These are phyloP conservation scores for Operophtera brumata DNA, from an alignment of 2,888 invertebrate species.

Conservation along the genomic window DNA sequence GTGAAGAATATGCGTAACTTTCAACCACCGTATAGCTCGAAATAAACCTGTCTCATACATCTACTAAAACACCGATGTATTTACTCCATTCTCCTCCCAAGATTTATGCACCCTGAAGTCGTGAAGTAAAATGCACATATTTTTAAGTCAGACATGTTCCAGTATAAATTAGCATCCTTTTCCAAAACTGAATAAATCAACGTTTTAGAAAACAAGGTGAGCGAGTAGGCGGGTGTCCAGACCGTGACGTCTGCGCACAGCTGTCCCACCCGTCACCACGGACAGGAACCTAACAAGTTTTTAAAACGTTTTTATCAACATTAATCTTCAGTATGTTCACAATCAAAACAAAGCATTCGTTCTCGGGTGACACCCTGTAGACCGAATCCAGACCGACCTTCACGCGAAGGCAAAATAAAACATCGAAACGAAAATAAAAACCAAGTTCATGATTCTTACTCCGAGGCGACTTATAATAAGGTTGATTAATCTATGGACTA, in stretches of 20 bases:
- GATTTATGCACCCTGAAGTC: conserved; percentile 17
- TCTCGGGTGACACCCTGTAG: conserved; percentile 31
- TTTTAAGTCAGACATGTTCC: conserved; percentile 14
- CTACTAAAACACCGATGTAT: conserved; percentile 6
- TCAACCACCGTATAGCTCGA: not conserved
- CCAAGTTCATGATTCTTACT: conserved; percentile 39
- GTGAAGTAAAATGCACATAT: conserved; percentile 15
- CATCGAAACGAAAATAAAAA: conserved; percentile 37
- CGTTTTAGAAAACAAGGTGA: conserved; percentile 42
- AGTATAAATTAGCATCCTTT: conserved; percentile 26
- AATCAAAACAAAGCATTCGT: conserved; percentile 35
- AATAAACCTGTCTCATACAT: not conserved
- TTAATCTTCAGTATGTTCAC: conserved; percentile 39
- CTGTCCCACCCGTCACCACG: conserved; percentile 45
- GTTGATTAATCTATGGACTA: conserved; percentile 22
- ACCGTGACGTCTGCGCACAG: conserved; percentile 52
- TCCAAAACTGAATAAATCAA: conserved; percentile 47
- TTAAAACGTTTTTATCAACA: conserved; percentile 45
- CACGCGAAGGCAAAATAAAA: conserved; percentile 41
- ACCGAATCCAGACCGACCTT: conserved; percentile 38
- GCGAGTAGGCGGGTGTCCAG: conserved; percentile 45
- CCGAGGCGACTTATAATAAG: conserved; percentile 29
- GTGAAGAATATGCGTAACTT: no score
- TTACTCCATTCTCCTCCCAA: not conserved
- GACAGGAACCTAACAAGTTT: conserved; percentile 42